Conservation (phyloP, 2,113 vertebrate species). For the Plectropomus leopardus region DNA sequence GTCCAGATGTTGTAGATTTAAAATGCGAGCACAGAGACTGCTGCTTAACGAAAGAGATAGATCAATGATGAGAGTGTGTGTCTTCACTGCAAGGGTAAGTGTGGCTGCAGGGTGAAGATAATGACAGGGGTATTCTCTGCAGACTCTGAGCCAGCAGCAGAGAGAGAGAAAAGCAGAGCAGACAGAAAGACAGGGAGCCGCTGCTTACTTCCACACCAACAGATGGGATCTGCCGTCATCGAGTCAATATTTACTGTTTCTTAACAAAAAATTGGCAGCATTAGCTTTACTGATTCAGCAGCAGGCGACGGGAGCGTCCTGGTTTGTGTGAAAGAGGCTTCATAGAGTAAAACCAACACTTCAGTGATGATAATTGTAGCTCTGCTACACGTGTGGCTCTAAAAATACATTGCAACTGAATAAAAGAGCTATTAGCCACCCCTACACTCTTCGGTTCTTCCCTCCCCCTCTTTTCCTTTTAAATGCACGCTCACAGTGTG, state of each 20-base stretch:
- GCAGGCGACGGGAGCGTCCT: conserved; percentile 40
- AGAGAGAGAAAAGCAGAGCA: conserved; percentile 11
- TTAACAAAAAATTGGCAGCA: conserved; percentile 65
- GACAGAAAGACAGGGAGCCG: conserved; percentile 38
- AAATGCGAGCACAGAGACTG: conserved; percentile 10
- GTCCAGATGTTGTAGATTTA: conserved; percentile 38
- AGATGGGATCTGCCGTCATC: conserved; percentile 67
- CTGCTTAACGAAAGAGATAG: conserved; percentile 38
- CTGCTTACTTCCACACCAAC: conserved; percentile 55
- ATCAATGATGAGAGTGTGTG: conserved; percentile 47
- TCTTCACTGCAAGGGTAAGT: conserved; percentile 65
- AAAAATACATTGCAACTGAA: conserved; percentile 72
- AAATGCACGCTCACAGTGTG: conserved; percentile 51
- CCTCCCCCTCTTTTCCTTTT: conserved; percentile 34
- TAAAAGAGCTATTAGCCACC: conserved; percentile 66
- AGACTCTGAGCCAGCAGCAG: conserved; percentile 48
- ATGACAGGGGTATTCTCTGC: conserved; percentile 65
- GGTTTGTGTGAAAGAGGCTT: conserved; percentile 42
- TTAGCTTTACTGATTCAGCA: conserved; percentile 41
- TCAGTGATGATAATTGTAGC: conserved; percentile 46
- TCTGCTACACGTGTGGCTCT: conserved; percentile 61
- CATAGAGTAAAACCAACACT: conserved; percentile 52
- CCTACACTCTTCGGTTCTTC: conserved; percentile 54
- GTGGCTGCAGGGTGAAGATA: conserved; percentile 60
- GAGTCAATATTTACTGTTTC: conserved; percentile 77